Conservation (phyloP, 2,113 vertebrate species). For the Carettochelys insculpta region DNA sequence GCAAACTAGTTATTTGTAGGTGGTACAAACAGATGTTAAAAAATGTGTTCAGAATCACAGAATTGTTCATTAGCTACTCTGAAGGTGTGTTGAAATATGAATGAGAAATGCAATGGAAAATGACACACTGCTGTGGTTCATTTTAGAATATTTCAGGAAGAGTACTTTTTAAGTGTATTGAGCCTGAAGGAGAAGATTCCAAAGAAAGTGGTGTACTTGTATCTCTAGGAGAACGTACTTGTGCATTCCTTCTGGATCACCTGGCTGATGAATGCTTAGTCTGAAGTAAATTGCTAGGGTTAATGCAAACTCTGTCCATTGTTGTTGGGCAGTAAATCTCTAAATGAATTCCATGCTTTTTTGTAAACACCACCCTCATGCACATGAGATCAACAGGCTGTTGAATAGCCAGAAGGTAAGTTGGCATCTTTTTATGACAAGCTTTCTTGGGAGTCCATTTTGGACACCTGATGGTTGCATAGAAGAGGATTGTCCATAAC, state of each 20-base stretch:
- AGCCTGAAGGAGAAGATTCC: not conserved
- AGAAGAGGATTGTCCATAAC: not conserved
- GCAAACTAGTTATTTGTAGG: not conserved
- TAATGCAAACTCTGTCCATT: not conserved
- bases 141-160: not conserved
- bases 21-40: not conserved
- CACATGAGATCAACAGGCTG: not conserved
- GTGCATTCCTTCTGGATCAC: accelerated
- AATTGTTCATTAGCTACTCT: not conserved
- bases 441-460: not conserved
- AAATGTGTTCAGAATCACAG: not conserved
- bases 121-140: not conserved
- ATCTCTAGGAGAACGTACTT: not conserved
- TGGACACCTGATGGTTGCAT: not conserved
- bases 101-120: not conserved
- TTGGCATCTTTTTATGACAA: not conserved
- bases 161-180: not conserved
- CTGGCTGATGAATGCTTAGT: not conserved
- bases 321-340: not conserved
- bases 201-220: not conserved
- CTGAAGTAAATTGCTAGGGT: not conserved
- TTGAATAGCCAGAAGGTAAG: not conserved
- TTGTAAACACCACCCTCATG: not conserved
- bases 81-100: not conserved
- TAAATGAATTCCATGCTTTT: not conserved